phyloP scores from a whole-genome alignment of 2,888 invertebrate species.

The Synergus umbraculus region DNA sequence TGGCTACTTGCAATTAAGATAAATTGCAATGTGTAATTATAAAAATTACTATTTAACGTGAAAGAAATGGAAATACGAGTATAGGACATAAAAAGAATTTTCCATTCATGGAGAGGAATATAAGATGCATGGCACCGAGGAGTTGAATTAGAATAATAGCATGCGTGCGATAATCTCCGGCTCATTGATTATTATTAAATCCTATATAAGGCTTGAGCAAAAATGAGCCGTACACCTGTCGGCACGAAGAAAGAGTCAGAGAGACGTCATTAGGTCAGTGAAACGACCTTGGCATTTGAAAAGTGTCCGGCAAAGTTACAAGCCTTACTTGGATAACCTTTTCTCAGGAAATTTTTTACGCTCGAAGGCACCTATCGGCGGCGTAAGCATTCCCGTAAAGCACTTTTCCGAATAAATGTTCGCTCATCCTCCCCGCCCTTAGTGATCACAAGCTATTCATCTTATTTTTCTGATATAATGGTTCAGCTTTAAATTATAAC shows the following conservation, averaged over 20 bases:
- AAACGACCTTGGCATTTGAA: constrained; percentile 60
- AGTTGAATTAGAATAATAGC: neutral
- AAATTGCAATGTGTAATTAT: neutral
- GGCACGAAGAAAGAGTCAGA: constrained; percentile 32
- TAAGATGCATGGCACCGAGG: neutral
- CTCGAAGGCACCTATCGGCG: neutral
- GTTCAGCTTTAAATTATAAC: no score
- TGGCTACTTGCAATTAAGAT: neutral
- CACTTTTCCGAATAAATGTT: constrained; percentile 14
- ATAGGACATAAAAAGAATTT: neutral
- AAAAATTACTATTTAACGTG: neutral
- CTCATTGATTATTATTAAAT: constrained; percentile 18
- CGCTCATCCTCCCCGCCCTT: neutral
- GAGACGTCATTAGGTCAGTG: constrained; percentile 60
- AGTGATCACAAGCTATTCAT: no score
- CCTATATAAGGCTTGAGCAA: neutral
- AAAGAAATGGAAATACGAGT: neutral
- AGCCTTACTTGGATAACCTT: constrained; percentile 2
- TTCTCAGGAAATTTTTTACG: constrained; percentile 24
- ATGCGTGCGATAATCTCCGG: neutral
- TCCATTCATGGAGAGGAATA: neutral
- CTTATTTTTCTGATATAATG: no score
- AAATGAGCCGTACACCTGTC: constrained; percentile 5
- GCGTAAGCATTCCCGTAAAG: neutral
- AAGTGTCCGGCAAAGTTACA: constrained; percentile 32